Evolutionary conservation across 2,113 vertebrate genomes (phyloP), one percentile per base, ranked within the genome.

Genomic region (Platysteira castanea): DNA sequence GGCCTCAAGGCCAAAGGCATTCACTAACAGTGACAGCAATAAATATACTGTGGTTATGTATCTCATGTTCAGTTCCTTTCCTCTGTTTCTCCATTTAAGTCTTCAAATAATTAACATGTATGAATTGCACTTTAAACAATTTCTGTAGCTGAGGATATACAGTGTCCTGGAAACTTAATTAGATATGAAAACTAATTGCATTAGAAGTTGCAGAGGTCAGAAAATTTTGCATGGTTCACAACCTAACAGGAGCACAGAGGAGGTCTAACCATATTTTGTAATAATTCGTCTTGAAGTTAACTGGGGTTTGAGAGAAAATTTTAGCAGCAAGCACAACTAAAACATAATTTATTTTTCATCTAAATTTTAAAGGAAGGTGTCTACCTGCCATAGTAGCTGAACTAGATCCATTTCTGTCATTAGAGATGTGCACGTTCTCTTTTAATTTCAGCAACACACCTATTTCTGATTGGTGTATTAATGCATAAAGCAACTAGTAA

Each of bases 361-460:
- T 67, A 17, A 69, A 61, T 2, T 84, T 75, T 59, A 65, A 27
- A 70, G 17, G 35, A 78, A 67, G 2, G 2, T 71, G 6, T 44
- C 13, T 73, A 33, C 9, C 33, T 84, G 7, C 50, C 93, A 54
- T 7, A 19, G 15, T 33, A 50, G 16, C 26, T 35, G 23, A 89
- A 19, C 24, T 77, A 61, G 31, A 56, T 15, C 10, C 4, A 63
- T 73, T 65, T 74, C 47, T 54, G 5, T 31, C n/a, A 35, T 53
- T 60, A 65, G 9, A 70, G 8, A 22, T 52, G 10, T 27, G 3
- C 1, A 28, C 0, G 0, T 90, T 90, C 8, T 60, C 30, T 68
- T 52, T 63, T 52, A 33, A 57, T 73, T 86, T 91, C 68, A 77
- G 28, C 3, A 73, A 49, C 69, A 59, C 9, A 41, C 8, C 3